Evolutionary conservation across 2,113 vertebrate genomes (phyloP), one percentile per base, ranked within the genome.

Genomic region (Odontophorus gujanensis): DNA sequence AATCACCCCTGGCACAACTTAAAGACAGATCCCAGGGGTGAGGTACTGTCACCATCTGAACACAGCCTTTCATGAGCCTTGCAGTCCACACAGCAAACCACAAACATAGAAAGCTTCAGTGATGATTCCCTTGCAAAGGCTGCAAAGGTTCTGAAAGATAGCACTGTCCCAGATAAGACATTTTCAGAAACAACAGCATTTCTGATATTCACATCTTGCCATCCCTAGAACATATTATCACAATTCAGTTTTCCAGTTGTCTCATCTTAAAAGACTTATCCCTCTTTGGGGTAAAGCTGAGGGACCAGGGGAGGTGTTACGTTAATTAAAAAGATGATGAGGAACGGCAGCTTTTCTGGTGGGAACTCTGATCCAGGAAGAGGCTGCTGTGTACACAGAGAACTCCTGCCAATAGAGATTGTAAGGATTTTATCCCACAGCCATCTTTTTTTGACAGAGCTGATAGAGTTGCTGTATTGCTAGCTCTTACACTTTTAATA

Each of bases 161-260:
- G 36, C 42, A 4, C 6, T 45, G 40, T 53, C 38, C 65, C 32
- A 55, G 2, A 61, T 6, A 14, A 65, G 50, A 8, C 8, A 21
- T 18, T 75, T 92, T 58, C 47, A 86, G 75, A 85, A 95, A 84
- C 55, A 74, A 24, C 26, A 45, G 15, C 61, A 11, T 76, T 26
- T 32, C 59, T 58, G 58, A 48, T 45, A 4, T 32, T 78, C 3
- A 13, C 53, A 16, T 81, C 88, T 79, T 43, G 5, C 85, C 92
- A 77, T 76, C 77, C 83, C 69, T 38, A 12, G 57, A 5, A 69
- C 55, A 36, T 50, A 47, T 57, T 63, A 62, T 88, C 55, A 36
- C 69, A 79, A 85, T 78, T 88, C 84, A 45, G 83, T 58, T 89
- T 89, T 85, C 92, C 74, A 72, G 69, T 48, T 62, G 77, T 57